Evolutionary conservation across 1,140 invertebrate species (phyloP).

Genomic region (Drosophila orena): DNA sequence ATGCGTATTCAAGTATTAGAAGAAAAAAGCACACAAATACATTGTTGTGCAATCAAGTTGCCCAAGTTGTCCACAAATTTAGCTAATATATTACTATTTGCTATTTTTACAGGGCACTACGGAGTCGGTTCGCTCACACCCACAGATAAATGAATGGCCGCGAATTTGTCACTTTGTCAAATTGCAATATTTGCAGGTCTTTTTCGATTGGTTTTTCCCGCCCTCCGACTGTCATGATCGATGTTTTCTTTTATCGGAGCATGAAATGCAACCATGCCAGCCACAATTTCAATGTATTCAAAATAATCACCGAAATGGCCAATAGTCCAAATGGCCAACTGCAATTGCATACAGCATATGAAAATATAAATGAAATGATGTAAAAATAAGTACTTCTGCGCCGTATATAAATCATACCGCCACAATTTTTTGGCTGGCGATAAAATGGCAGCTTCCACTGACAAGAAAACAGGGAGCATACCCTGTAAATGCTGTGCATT

Average conservation of each 20-base stretch:
- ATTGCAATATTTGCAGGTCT: constrained; percentile 34
- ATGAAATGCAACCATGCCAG: background rate
- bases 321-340: constrained; percentile 44
- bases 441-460: constrained; percentile 9
- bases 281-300: constrained; percentile 24
- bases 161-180: constrained; percentile 64
- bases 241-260: constrained; percentile 44
- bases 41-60: too few species aligned
- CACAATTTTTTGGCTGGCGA: constrained; percentile 34
- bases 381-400: constrained; percentile 5
- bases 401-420: constrained; percentile 27
- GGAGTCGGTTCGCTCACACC: background rate
- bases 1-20: too few species aligned
- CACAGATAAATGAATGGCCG: constrained; percentile 38
- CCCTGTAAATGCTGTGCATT: background rate
- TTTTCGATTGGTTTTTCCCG: background rate
- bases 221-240: constrained; percentile 33
- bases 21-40: too few species aligned
- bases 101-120: background rate
- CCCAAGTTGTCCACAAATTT: too few species aligned
- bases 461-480: background rate
- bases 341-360: constrained; percentile 14
- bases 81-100: background rate
- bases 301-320: constrained; percentile 51
- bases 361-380: constrained; percentile 35